Evolutionary conservation across 2,888 invertebrate species (phyloP), one percentile per base, ranked within the genome.

Genomic region (Calliopum simillimum): DNA sequence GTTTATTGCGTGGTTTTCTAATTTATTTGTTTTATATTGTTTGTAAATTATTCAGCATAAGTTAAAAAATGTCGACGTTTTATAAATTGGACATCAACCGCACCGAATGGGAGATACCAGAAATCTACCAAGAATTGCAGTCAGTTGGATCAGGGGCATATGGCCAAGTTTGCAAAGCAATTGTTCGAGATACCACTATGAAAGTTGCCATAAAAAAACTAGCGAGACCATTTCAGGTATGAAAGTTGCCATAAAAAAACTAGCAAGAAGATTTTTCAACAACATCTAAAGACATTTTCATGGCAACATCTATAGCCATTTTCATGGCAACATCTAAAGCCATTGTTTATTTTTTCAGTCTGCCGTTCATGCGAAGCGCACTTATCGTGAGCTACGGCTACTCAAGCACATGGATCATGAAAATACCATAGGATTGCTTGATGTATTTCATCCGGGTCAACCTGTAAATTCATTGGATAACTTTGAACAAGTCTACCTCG

Each of bases 351-450:
- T n/a, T n/a, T n/a, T n/a, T n/a, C 98, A 99, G 86, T 96, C 98
- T 23, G 94, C 97, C 55, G 97, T 99, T 69, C 99, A 99, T 88
- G 99, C 99, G 14, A 99, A 99, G 87, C 89, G 99, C 78, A 99
- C 99, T 0, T 99, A 98, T 85, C 90, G 99, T 72, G 99, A 99
- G 86, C 88, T 99, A 64, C 91, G 97, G 71, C 93, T 99, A 89
- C 89, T 99, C 69, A 97, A 98, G 85, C 98, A 98, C 84, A 99
- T 99, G 99, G 93, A 97, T 84, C 99, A 99, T 88, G 99, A 99
- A 88, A 99, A 99, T 90, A 96, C 99, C 82, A 94, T 95, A 83
- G 91, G 95, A 49, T 87, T 96, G 58, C 87, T 99, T 74, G 98
- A 99, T 88, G 96, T 97, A 2, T 99, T 99, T 86, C 96, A 97